Evolutionary conservation across 1,140 invertebrate genomes (phyloP).

Genomic region (Hypsibius dujardini): DNA sequence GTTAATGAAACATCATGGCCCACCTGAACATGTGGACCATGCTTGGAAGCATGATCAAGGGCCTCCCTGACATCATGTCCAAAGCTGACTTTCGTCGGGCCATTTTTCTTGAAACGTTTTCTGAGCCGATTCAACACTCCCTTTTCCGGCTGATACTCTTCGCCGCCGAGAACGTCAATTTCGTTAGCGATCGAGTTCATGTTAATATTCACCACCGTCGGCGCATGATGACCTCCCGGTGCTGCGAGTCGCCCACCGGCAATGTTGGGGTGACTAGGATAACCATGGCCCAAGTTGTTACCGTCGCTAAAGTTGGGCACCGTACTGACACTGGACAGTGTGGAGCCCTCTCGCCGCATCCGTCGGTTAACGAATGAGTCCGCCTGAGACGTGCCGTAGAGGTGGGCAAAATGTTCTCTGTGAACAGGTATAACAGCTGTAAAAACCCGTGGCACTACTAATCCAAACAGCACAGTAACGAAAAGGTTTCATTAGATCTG

Average conservation of each 20-base stretch:
- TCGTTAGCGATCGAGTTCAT: background rate
- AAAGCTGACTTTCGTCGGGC: conserved; percentile 4
- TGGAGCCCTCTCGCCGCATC: conserved; percentile 10
- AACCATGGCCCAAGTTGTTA: background rate
- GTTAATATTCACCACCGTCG: background rate
- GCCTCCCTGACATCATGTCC: conserved; percentile 15
- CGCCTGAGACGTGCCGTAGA: conserved; percentile 28
- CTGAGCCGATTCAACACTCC: background rate
- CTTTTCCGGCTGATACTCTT: background rate
- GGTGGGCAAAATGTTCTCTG: conserved; percentile 35
- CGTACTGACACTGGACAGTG: background rate
- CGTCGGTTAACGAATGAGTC: conserved; percentile 8
- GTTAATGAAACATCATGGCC: background rate
- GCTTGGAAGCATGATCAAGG: conserved; percentile 2
- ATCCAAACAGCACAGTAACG: no score
- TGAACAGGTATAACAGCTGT: background rate
- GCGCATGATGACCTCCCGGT: background rate
- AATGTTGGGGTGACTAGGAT: conserved; percentile 14
- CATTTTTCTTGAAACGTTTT: background rate
- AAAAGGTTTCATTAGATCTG: no score
- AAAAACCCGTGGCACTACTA: no score
- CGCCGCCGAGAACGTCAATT: background rate
- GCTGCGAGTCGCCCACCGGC: background rate
- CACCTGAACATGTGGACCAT: conserved; percentile 16
- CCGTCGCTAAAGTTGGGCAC: background rate